phyloP scores from a whole-genome alignment of 2,113 vertebrate genomes.

The Heterotilapia buettikoferi region DNA sequence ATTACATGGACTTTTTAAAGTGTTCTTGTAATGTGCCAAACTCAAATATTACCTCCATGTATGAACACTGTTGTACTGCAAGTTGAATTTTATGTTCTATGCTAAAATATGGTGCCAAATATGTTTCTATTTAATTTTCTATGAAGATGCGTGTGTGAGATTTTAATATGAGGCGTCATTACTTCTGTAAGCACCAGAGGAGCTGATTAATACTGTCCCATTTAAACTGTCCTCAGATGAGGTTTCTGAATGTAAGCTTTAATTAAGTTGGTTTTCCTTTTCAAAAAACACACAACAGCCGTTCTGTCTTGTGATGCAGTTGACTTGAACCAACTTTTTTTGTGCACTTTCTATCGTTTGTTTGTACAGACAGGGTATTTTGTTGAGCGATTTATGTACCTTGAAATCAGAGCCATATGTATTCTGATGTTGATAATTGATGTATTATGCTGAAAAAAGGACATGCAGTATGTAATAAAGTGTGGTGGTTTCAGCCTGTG shows the following conservation, averaged over 20 bases:
- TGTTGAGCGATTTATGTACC: slow-evolving; percentile 48
- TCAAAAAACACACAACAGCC: not conserved
- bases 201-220: not conserved
- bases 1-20: slow-evolving; percentile 34
- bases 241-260: slow-evolving; percentile 63
- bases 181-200: not conserved
- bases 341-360: slow-evolving; percentile 60
- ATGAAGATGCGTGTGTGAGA: not conserved
- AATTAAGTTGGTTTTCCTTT: slow-evolving; percentile 2
- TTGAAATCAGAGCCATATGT: slow-evolving; percentile 59
- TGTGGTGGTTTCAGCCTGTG: slow-evolving; percentile 25
- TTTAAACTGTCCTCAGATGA: slow-evolving; percentile 4
- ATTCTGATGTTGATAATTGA: slow-evolving; percentile 56
- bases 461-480: slow-evolving; percentile 66
- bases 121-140: slow-evolving; percentile 31
- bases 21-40: slow-evolving; percentile 60
- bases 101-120: slow-evolving; percentile 69
- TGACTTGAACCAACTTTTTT: slow-evolving; percentile 39
- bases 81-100: slow-evolving; percentile 59
- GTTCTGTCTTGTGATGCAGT: slow-evolving; percentile 47
- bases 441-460: slow-evolving; percentile 35
- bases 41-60: slow-evolving; percentile 56
- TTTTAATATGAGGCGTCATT: slow-evolving; percentile 19
- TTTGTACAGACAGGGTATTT: slow-evolving; percentile 64
- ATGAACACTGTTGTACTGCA: slow-evolving; percentile 39